Evolutionary conservation across 2,113 vertebrate species (phyloP), one percentile per base, ranked within the genome.

Genomic region (Taurulus bubalis): DNA sequence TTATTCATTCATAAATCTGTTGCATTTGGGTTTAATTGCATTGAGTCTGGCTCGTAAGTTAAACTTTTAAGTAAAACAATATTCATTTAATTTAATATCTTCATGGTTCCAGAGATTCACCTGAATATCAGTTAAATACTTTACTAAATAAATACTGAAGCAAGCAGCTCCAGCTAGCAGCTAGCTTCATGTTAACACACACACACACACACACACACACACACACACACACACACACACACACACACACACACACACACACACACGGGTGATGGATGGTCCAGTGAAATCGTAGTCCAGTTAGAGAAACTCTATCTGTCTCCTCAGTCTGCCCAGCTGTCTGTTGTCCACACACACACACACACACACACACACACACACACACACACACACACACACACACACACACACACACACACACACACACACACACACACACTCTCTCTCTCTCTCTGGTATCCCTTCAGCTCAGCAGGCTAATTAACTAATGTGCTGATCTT

Each of bases 401-500:
- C 60, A 26, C 63, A 45, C 34, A 65, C 63, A 28, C 24, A 47
- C 40, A 75, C 64, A 28, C 45, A 32, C 30, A 53, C 67, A n/a
- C 67, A 49, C 47, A 71, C 77, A 18, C 34, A 65, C 63, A 28
- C 40, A 67, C 40, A 75, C 64, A 28, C 45, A 32, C n/a, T n/a
- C n/a, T n/a, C n/a, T n/a, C n/a, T n/a, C n/a, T n/a, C n/a, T n/a
- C n/a, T n/a, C n/a, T 38, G 36, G 68, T 70, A 47, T 71, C 63
- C 59, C 75, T 69, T 77, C 51, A 62, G 85, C 81, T 88, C 87
- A 84, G 82, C 81, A 16, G 51, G 55, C 78, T 92, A 93, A 86
- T 90, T 93, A 91, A 87, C 84, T 93, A 92, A 88, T 85, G 80
- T 90, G 87, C 90, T 84, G 90, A 88, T 88, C 90, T 91, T 83